A percentile compares a stretch with the other conserved stretches of the same genome.
Evolutionary conservation across 1,140 invertebrate genomes (phyloP).

Genomic region (Tetragonula clypearis): DNA sequence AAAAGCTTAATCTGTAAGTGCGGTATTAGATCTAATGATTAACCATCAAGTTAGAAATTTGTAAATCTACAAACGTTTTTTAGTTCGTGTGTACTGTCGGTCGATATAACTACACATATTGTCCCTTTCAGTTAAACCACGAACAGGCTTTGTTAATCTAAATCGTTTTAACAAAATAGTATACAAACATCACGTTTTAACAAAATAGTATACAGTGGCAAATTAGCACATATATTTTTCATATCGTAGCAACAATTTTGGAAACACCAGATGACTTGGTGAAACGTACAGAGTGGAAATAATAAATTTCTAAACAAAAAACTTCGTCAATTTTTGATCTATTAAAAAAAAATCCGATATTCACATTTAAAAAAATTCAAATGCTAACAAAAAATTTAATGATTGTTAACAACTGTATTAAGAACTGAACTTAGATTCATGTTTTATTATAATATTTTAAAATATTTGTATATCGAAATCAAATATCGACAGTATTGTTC

Average conservation of each 20-base stretch:
- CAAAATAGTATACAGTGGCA: not conserved
- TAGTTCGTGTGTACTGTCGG: not conserved
- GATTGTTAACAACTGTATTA: not conserved
- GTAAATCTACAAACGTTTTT: not conserved
- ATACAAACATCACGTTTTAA: not conserved
- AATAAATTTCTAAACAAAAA: not conserved
- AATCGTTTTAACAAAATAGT: conserved; percentile 6
- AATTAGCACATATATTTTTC: not conserved
- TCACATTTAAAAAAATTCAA: not conserved
- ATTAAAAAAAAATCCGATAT: not conserved
- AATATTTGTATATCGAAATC: not conserved
- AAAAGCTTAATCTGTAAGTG: not conserved
- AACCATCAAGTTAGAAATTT: not conserved
- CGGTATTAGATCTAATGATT: not conserved
- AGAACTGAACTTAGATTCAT: not conserved
- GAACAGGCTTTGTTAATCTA: not conserved
- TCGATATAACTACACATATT: not conserved
- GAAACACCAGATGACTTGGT: not conserved
- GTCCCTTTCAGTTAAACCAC: conserved; percentile 12
- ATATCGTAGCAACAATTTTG: not conserved
- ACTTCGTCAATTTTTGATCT: not conserved
- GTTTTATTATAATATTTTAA: not conserved
- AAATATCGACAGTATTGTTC: not conserved
- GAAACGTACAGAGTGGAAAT: not conserved
- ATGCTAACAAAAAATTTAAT: too few species aligned